These are phyloP conservation scores for Atopsyche davidsoni DNA, from an alignment of 1,140 invertebrate genomes.

Conservation along the genomic window DNA sequence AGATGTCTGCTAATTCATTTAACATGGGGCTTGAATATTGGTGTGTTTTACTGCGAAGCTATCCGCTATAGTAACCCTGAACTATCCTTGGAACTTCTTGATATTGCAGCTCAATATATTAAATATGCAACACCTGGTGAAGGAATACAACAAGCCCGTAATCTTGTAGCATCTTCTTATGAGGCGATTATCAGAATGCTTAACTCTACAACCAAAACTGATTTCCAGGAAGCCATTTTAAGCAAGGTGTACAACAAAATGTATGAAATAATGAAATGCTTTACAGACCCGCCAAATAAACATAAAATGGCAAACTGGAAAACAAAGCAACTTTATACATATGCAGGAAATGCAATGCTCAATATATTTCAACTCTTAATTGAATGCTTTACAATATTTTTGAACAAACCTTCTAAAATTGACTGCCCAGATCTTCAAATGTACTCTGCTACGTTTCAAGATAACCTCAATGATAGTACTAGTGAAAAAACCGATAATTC, in stretches of 20 bases:
- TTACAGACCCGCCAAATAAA: constrained; percentile 22
- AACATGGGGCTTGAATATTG: constrained; percentile 18
- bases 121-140: constrained; percentile 13
- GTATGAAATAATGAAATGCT: constrained; percentile 23
- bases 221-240: constrained; percentile 11
- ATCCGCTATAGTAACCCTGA: constrained; percentile 12
- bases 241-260: constrained; percentile 5
- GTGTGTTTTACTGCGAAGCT: constrained; percentile 23
- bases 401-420: constrained; percentile 1
- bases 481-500: constrained; percentile 11
- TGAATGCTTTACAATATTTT: constrained; percentile 21
- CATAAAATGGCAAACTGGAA: constrained; percentile 13
- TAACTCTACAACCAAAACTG: not conserved
- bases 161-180: constrained; percentile 13
- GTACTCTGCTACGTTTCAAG: constrained; percentile 17
- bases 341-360: constrained; percentile 13
- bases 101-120: constrained; percentile 16
- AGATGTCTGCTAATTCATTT: constrained; percentile 21
- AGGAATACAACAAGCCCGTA: not conserved
- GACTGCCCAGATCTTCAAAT: constrained; percentile 3
- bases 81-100: constrained; percentile 17
- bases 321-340: constrained; percentile 7
- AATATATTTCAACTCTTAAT: constrained; percentile 14
- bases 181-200: constrained; percentile 6
- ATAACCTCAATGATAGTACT: constrained; percentile 3